Evolutionary conservation across 2,797 vertebrate genomes (phyloP).

Genomic region (Arrhamphus sclerolepis): DNA sequence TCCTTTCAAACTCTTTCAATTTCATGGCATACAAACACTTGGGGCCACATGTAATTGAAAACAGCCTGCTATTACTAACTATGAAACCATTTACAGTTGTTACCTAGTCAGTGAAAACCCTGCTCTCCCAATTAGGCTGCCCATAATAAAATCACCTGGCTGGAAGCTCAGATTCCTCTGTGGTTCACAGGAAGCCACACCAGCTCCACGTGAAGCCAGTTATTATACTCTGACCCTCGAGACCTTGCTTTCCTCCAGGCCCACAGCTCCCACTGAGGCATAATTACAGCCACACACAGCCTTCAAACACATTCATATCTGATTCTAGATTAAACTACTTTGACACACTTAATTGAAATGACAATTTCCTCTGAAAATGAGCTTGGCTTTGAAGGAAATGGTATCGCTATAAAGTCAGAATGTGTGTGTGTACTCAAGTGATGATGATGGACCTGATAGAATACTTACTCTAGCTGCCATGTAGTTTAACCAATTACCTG

Average conservation of each 20-base stretch:
- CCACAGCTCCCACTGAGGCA: constrained; percentile 56
- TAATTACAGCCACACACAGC: constrained; percentile 64
- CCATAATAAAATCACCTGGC: constrained; percentile 76
- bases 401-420: constrained; percentile 23
- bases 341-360: constrained; percentile 59
- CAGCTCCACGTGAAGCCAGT: constrained; percentile 52
- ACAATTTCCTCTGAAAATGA: constrained; percentile 46
- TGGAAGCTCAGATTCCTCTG: constrained; percentile 50
- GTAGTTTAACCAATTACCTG: constrained; percentile 55
- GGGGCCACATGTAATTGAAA: constrained; percentile 72
- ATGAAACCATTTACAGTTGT: constrained; percentile 75
- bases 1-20: constrained; percentile 35
- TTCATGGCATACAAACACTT: constrained; percentile 60
- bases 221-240: constrained; percentile 66
- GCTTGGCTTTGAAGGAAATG: constrained; percentile 15
- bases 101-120: constrained; percentile 70
- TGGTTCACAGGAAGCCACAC: constrained; percentile 17
- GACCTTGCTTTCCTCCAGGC: constrained; percentile 49
- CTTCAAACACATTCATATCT: constrained; percentile 60
- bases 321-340: constrained; percentile 67
- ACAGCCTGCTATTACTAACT: constrained; percentile 74
- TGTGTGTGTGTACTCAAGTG: constrained; percentile 21
- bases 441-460: constrained; percentile 31
- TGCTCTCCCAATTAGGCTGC: constrained; percentile 73
- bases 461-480: constrained; percentile 21